Evolutionary conservation across 2,888 invertebrate species (phyloP).

Genomic region (Acrocyrtus sp.): DNA sequence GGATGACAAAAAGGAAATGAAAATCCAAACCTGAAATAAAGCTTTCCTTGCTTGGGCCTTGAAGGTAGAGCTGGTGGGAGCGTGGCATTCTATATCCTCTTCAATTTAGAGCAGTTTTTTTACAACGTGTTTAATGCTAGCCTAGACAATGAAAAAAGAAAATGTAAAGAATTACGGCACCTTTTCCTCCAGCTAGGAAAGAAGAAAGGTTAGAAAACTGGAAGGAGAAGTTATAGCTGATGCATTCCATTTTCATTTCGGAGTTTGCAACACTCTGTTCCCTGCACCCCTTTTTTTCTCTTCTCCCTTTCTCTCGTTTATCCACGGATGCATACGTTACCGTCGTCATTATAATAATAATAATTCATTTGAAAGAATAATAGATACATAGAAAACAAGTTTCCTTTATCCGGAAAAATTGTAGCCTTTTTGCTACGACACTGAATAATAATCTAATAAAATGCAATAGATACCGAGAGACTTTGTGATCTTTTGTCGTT

Average conservation of each 20-base stretch:
- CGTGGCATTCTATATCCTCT: too few species aligned
- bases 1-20: constrained; percentile 17
- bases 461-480: too few species aligned
- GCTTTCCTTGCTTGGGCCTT: not conserved
- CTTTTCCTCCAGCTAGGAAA: not conserved
- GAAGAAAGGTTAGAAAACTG: not conserved
- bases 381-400: not conserved
- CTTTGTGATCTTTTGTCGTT: too few species aligned
- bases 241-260: constrained; percentile 2
- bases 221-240: not conserved
- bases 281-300: not conserved
- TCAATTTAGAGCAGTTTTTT: too few species aligned
- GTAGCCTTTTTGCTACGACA: not conserved
- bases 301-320: not conserved
- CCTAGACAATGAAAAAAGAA: not conserved
- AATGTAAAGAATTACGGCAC: not conserved
- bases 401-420: not conserved
- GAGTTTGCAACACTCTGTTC: constrained; percentile 12
- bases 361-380: constrained; percentile 8
- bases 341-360: constrained; percentile 16
- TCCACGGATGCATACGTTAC: constrained; percentile 9
- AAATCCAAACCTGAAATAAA: constrained; percentile 11
- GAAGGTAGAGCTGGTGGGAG: too few species aligned
- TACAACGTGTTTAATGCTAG: not conserved
- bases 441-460: too few species aligned